phyloP scores from a whole-genome alignment of 2,888 invertebrate genomes.

The Drosophila vallismaia region DNA sequence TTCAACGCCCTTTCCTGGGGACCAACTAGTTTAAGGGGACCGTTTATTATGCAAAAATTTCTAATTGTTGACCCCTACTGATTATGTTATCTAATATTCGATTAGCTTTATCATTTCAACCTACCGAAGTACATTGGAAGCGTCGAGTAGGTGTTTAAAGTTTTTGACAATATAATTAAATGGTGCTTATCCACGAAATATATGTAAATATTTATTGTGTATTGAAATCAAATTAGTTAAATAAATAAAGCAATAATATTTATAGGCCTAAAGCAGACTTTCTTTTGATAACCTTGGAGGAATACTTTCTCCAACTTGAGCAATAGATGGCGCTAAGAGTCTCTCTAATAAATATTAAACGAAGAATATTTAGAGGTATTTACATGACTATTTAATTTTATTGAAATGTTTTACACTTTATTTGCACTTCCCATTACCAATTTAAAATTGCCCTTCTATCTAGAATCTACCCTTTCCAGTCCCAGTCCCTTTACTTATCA shows the following conservation, averaged over 20 bases:
- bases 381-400: slow-evolving; percentile 1
- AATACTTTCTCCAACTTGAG: too few species aligned
- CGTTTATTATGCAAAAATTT: slow-evolving; percentile 12
- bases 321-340: slow-evolving; percentile 35
- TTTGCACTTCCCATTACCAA: slow-evolving; percentile 26
- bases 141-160: slow-evolving; percentile 30
- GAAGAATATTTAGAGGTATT: not conserved
- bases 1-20: slow-evolving; percentile 12
- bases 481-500: slow-evolving; percentile 77
- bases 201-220: slow-evolving; percentile 41
- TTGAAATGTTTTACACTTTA: slow-evolving; percentile 42
- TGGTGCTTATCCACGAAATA: slow-evolving; percentile 48
- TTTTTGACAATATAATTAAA: slow-evolving; percentile 52
- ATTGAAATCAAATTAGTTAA: slow-evolving; percentile 6
- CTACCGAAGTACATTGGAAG: slow-evolving; percentile 18
- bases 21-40: slow-evolving; percentile 1
- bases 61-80: slow-evolving; percentile 39
- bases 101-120: slow-evolving; percentile 39
- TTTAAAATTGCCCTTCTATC: slow-evolving; percentile 3
- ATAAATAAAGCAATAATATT: slow-evolving; percentile 17
- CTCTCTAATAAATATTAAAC: not conserved
- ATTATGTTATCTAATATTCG: slow-evolving; percentile 35
- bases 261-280: not conserved
- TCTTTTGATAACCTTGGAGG: too few species aligned
- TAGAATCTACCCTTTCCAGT: not conserved